Evolutionary conservation across 2,113 vertebrate species (phyloP).

Genomic region (Archilochus colubris): DNA sequence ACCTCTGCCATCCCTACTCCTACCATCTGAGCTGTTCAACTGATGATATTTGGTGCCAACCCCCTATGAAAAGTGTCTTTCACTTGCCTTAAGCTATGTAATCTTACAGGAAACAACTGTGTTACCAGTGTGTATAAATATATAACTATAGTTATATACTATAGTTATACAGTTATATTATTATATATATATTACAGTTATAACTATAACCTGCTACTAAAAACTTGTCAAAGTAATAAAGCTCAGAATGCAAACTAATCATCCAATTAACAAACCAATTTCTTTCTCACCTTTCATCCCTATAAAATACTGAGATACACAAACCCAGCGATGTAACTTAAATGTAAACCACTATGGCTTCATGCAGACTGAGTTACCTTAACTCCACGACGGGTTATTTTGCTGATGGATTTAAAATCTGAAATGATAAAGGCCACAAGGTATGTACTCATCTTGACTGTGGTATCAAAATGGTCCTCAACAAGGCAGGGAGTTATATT

Average conservation of each 20-base stretch:
- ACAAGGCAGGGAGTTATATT: conserved; percentile 77
- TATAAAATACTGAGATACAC: fast-evolving
- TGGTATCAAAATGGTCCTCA: conserved; percentile 89
- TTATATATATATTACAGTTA: too few species aligned
- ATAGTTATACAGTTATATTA: too few species aligned
- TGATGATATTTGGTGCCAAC: neutral
- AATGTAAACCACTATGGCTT: neutral
- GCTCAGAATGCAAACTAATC: neutral
- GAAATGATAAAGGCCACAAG: conserved; percentile 91
- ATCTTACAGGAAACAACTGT: neutral
- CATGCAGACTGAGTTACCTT: conserved; percentile 76
- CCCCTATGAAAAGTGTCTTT: neutral
- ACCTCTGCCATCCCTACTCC: neutral
- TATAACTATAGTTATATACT: too few species aligned
- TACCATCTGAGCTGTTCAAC: fast-evolving
- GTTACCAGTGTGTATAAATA: neutral
- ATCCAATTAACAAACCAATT: neutral
- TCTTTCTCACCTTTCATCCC: neutral
- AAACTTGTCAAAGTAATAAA: neutral
- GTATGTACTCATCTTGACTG: conserved; percentile 93
- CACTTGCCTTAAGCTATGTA: neutral
- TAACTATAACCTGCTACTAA: neutral
- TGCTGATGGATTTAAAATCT: conserved; percentile 90
- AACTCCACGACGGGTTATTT: conserved; percentile 81
- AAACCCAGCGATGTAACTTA: neutral